Evolutionary conservation across 2,113 vertebrate genomes (phyloP), one percentile per base, ranked within the genome.

Genomic region (Callipepla californica): DNA sequence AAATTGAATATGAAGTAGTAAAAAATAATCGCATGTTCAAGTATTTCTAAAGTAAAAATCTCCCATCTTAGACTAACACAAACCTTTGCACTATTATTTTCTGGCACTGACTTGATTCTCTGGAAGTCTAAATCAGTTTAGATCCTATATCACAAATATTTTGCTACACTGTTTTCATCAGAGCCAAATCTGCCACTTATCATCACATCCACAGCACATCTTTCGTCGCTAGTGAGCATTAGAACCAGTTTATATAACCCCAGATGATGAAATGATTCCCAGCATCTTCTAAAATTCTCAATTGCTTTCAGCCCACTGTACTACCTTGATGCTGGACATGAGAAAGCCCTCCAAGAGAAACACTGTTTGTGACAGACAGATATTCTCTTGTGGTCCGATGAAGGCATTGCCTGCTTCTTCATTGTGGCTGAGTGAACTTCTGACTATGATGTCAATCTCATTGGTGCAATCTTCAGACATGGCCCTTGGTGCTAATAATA

Each of bases 61-160:
- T 89, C 79, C 55, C 19, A 87, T 66, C 20, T 51, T 28, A 79
- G 84, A 63, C 51, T 84, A 65, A 67, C 36, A 73, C 81, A 91
- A 94, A 82, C n/a, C n/a, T 92, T 94, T 77, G 16, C 3, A 0
- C 67, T 94, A 82, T 77, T 85, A 92, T 9, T 9, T 76, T 87
- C 63, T 80, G 62, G 74, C 26, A 80, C 18, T 62, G 26, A 48
- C 25, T 34, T 55, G 17, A 3, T 65, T 91, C 77, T 87, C 69
- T 78, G 38, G n/a, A 93, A 75, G 22, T 57, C 17, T 70, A 67
- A 73, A 87, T 67, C 66, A 15, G 4, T 69, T 89, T 76, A 55
- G 47, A 80, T 30, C 0, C 0, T 55, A 25, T 87, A 94, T 92
- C 68, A 62, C 77, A 93, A 89, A 11, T 21, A 16, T 63, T 92